phyloP scores from a whole-genome alignment of 2,113 vertebrate genomes.

The Thunnus maccoyii region DNA sequence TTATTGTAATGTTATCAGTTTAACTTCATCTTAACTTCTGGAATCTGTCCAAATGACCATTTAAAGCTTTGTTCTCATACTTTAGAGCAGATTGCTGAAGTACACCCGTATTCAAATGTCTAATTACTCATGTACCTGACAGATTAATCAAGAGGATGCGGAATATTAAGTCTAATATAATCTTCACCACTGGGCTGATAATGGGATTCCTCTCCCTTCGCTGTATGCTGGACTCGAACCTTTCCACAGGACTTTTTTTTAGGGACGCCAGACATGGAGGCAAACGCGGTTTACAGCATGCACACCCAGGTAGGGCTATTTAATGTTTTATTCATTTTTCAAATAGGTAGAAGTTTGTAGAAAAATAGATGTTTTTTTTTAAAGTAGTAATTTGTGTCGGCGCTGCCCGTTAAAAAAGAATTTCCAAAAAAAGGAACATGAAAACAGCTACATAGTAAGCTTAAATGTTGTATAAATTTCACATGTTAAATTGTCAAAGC shows the following conservation, averaged over 20 bases:
- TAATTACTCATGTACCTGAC: neutral
- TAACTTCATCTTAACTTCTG: neutral
- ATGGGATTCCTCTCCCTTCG: slow-evolving; percentile 46
- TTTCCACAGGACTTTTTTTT: accelerated
- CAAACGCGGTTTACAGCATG: neutral
- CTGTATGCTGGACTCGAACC: neutral
- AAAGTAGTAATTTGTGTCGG: too few species aligned
- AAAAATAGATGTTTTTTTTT: too few species aligned
- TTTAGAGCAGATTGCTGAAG: too few species aligned
- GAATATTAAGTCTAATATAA: accelerated
- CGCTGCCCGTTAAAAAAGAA: too few species aligned
- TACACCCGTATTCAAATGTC: neutral
- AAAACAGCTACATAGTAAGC: too few species aligned
- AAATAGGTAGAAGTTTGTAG: too few species aligned
- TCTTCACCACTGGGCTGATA: slow-evolving; percentile 50
- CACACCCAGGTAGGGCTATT: slow-evolving; percentile 19
- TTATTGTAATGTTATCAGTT: neutral
- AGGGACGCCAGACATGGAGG: accelerated
- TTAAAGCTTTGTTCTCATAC: too few species aligned
- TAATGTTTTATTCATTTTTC: neutral
- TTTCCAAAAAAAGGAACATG: too few species aligned
- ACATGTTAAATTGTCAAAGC: too few species aligned
- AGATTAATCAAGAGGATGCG: slow-evolving; percentile 27
- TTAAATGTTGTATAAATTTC: too few species aligned
- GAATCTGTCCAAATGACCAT: neutral